A percentile compares a stretch with the other conserved stretches of the same genome.
Conservation (phyloP, 1,140 invertebrate genomes). For the Penaeus indicus region DNA sequence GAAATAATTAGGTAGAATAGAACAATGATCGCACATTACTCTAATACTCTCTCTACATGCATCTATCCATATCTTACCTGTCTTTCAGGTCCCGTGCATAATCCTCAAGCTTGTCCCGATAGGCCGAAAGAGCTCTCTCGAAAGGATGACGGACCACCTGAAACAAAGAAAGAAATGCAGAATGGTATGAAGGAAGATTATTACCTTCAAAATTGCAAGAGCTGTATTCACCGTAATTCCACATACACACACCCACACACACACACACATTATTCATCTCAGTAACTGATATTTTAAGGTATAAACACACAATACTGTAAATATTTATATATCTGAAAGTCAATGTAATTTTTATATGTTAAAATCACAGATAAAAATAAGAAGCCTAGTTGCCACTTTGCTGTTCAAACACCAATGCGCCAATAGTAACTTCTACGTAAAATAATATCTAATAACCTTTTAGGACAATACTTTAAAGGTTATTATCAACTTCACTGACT, state of each 20-base stretch:
- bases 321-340: too few relatives aligned
- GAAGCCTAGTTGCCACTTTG: too few relatives aligned
- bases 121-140: slow-evolving; percentile 46
- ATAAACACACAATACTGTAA: too few relatives aligned
- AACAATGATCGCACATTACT: background rate
- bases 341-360: too few relatives aligned
- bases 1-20: background rate
- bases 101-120: slow-evolving; percentile 52
- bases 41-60: background rate
- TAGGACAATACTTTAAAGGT: background rate
- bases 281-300: too few relatives aligned
- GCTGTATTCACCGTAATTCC: too few relatives aligned
- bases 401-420: too few relatives aligned
- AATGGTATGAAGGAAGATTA: too few relatives aligned
- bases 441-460: background rate
- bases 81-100: slow-evolving; percentile 52
- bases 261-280: too few relatives aligned
- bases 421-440: background rate
- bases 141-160: slow-evolving; percentile 53
- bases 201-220: too few relatives aligned
- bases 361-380: too few relatives aligned
- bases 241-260: too few relatives aligned
- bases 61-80: slow-evolving; percentile 35
- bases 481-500: background rate
- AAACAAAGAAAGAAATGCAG: background rate